Evolutionary conservation across 2,888 invertebrate genomes (phyloP), one percentile per base, ranked within the genome.

Genomic region (Calliopum simillimum): DNA sequence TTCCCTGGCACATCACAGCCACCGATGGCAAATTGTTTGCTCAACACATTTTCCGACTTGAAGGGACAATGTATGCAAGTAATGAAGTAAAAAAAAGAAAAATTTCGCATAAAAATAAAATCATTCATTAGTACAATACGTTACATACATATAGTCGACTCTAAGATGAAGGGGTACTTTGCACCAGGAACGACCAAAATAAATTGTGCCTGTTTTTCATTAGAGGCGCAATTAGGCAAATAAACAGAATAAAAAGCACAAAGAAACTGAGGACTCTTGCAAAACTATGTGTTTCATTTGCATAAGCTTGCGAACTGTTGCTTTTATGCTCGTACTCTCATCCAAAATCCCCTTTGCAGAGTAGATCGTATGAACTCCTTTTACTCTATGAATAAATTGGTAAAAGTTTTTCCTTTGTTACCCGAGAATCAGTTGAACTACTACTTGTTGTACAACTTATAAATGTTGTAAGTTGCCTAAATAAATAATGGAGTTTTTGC

Each of bases 311-410:
- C 33, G 33, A 33, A 33, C 33, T 33, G 33, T 33, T 33, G 33
- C 33, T 33, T 33, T 33, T 25, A 8, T 16, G 25, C n/a, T 47
- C n/a, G n/a, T 47, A n/a, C 62, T 13, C 62, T n/a, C 49, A 14
- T n/a, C 23, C 23, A 43, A 41, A 46, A 23, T n/a, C 46, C 44
- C 23, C 46, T 62, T 23, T 21, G 16, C 1, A 33, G 33, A 33
- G 0, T 8, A 8, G 33, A 33, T 8, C 33, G 33, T 33, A 33
- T 33, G 5, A 33, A 33, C 33, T 33, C 33, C 33, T 33, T 33
- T 33, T 33, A 8, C 33, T 33, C 19, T 44, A 65, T 65, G 65
- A 65, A 65, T 65, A 65, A 65, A 65, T 65, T 65, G 65, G 14
- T 2, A 44, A n/a, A 53, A 53, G 44, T 55, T 65, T 43, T n/a